Percentiles rank a stretch among this genome's conserved stretches.
These are phyloP conservation scores for Antheraea yamamai DNA, from an alignment of 2,888 invertebrate genomes.

Conservation along the genomic window DNA sequence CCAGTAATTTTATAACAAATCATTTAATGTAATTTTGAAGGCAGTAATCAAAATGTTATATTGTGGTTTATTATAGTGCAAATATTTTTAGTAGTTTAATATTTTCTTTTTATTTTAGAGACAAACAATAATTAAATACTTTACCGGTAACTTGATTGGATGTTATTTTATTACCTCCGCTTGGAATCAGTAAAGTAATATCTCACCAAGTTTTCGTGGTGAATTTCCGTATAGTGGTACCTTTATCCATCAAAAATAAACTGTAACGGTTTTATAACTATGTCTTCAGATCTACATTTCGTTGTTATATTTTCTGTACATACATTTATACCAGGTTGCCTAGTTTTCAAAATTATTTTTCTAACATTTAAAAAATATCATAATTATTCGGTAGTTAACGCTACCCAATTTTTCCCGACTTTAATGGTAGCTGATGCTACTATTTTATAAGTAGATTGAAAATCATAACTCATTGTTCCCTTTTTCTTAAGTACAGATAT, in stretches of 20 bases:
- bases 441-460: conserved; percentile 3
- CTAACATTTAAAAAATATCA: not conserved
- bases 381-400: not conserved
- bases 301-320: conserved; percentile 5
- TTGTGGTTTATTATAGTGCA: not conserved
- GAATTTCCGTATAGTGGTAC: too few relatives aligned
- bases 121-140: not conserved
- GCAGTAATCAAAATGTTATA: not conserved
- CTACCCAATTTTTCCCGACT: not conserved
- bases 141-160: too few relatives aligned
- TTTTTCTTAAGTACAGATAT: not conserved
- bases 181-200: too few relatives aligned
- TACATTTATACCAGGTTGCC: not conserved
- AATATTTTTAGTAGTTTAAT: not conserved
- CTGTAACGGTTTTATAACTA: not conserved
- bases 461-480: not conserved
- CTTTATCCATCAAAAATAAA: not conserved
- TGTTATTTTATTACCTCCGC: too few relatives aligned
- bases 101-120: not conserved
- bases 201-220: too few relatives aligned
- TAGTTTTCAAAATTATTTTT: not conserved
- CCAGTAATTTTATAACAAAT: not conserved
- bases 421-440: not conserved
- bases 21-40: conserved; percentile 14
- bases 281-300: conserved; percentile 14